Evolutionary conservation across 2,797 vertebrate species (phyloP), one percentile per base, ranked within the genome.

Genomic region (Decapterus maruadsi): DNA sequence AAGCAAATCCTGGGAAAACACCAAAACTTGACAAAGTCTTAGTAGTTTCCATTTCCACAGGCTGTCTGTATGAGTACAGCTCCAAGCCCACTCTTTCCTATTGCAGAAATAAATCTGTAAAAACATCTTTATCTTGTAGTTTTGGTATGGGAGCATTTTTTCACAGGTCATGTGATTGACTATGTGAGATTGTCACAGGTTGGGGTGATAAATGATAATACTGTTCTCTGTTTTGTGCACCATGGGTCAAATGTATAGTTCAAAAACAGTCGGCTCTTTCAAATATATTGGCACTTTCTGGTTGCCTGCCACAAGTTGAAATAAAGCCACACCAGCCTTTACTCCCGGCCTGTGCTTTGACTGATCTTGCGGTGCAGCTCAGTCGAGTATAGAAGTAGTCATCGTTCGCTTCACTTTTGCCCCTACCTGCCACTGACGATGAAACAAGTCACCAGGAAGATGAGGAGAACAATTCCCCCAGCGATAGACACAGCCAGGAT

Each of bases 361-460:
- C 68, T 20, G 40, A 50, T 34, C 3, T n/a, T 34, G 8, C 38
- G 20, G 38, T n/a, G 36, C 4, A 36, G 26, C 36, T 58, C 17
- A 43, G 46, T 59, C 22, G 14, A 56, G 58, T 56, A 11, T 26
- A 38, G 26, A 22, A 7, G 6, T 50, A 8, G 1, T 38, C 10
- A 8, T 20, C 20, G 38, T 26, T 67, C 3, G 53, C n/a, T 19
- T 45, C 2, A 36, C 42, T 45, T 36, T 26, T 57, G 0, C 51
- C 16, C 89, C 68, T 95, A 96, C 96, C 96, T 95, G 90, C 96
- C 95, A 6, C 95, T 96, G 86, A 96, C 94, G 55, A 96, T 92
- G 71, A 96, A 96, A 89, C 96, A 96, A 38, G 95, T 94, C 85
- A 96, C 95, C 75, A 96, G 90, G 87, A 96, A 96, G 90, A 96